phyloP scores from a whole-genome alignment of 1,140 invertebrate species.

The Kradibia gibbosae region DNA sequence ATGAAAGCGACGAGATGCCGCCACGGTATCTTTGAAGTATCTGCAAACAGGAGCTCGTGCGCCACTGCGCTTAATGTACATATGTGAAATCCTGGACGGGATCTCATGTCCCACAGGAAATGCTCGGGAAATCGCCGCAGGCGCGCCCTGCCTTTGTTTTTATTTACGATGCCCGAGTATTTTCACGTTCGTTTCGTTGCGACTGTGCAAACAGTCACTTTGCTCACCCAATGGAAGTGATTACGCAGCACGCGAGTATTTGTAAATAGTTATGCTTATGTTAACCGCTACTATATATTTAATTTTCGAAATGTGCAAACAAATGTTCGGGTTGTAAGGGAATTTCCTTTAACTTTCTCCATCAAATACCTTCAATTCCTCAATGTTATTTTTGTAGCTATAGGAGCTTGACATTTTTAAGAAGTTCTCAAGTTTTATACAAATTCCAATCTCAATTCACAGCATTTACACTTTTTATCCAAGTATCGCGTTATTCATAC shows the following conservation, averaged over 20 bases:
- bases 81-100: neutral
- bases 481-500: no score
- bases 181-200: neutral
- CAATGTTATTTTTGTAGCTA: no score
- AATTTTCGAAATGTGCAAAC: neutral
- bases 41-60: slow-evolving; percentile 64
- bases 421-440: no score
- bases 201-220: slow-evolving; percentile 5
- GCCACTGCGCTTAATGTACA: slow-evolving; percentile 44
- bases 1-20: slow-evolving; percentile 23
- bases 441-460: no score
- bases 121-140: slow-evolving; percentile 14
- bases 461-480: no score
- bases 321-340: neutral
- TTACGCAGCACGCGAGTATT: neutral
- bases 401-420: no score
- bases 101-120: slow-evolving; percentile 41
- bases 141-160: slow-evolving; percentile 37
- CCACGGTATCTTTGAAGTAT: slow-evolving; percentile 65
- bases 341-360: no score
- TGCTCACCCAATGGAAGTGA: neutral
- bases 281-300: neutral
- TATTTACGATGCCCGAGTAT: slow-evolving; percentile 32
- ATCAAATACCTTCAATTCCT: neutral
- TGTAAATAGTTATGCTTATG: neutral